Evolutionary conservation across 2,113 vertebrate genomes (phyloP).

Genomic region (Rhea pennata): DNA sequence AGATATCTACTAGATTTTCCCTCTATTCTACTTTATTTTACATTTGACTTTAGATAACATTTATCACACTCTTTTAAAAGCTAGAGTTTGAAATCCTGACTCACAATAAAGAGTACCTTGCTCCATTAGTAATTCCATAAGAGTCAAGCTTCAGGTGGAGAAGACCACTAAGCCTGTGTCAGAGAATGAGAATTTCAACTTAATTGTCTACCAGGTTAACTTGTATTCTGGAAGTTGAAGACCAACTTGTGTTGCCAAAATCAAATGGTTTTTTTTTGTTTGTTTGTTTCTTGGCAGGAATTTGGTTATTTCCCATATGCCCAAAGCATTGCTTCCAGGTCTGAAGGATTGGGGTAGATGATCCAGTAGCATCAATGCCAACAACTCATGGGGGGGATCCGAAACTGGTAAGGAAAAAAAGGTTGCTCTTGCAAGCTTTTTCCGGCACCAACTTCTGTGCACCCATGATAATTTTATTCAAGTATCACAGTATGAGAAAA

Average conservation of each 20-base stretch:
- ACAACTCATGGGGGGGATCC: background rate
- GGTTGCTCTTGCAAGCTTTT: background rate
- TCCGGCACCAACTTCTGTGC: background rate
- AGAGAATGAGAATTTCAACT: background rate
- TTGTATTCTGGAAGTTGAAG: background rate
- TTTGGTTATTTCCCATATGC: background rate
- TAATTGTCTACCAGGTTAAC: background rate
- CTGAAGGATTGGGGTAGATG: background rate
- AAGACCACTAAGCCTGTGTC: background rate
- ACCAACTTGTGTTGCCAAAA: background rate
- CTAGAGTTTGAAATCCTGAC: background rate
- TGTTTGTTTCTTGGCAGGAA: background rate
- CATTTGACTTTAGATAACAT: background rate
- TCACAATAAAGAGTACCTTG: background rate
- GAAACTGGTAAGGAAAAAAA: conserved; percentile 3
- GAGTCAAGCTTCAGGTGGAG: background rate
- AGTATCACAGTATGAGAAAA: conserved; percentile 33
- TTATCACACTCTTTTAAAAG: no score
- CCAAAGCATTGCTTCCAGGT: background rate
- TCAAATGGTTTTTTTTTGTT: background rate
- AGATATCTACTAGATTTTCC: background rate
- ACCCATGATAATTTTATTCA: conserved; percentile 26
- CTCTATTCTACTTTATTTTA: background rate
- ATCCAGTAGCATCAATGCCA: background rate
- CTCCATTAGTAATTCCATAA: background rate